Evolutionary conservation across 2,113 vertebrate genomes (phyloP).

Genomic region (Upupa epops): DNA sequence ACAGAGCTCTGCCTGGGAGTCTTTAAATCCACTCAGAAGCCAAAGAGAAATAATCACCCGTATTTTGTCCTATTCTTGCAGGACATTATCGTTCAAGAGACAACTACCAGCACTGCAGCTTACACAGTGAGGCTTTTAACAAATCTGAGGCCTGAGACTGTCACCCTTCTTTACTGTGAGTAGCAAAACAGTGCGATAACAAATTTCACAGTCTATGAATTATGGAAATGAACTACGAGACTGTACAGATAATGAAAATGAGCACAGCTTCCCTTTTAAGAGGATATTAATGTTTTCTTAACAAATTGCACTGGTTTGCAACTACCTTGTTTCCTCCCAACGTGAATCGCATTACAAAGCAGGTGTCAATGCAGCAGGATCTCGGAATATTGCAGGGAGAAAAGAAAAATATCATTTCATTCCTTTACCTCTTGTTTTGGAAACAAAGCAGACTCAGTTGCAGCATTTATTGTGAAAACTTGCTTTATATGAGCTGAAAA

Average conservation of each 20-base stretch:
- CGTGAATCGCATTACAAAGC: background rate
- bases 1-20: background rate
- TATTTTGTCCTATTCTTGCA: background rate
- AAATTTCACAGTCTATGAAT: background rate
- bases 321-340: background rate
- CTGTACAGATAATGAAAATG: background rate
- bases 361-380: background rate
- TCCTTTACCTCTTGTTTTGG: background rate
- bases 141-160: background rate
- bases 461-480: background rate
- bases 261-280: background rate
- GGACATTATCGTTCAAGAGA: background rate
- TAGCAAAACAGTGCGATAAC: background rate
- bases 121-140: background rate
- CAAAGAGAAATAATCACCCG: background rate
- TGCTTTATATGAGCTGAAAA: background rate
- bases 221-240: background rate
- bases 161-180: background rate
- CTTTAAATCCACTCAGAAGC: background rate
- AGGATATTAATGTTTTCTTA: background rate
- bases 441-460: background rate
- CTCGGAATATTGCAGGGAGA: background rate
- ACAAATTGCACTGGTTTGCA: background rate
- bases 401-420: background rate
- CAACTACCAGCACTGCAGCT: background rate